These are phyloP conservation scores for Corapipo altera DNA, from an alignment of 2,113 vertebrate species.

Conservation along the genomic window DNA sequence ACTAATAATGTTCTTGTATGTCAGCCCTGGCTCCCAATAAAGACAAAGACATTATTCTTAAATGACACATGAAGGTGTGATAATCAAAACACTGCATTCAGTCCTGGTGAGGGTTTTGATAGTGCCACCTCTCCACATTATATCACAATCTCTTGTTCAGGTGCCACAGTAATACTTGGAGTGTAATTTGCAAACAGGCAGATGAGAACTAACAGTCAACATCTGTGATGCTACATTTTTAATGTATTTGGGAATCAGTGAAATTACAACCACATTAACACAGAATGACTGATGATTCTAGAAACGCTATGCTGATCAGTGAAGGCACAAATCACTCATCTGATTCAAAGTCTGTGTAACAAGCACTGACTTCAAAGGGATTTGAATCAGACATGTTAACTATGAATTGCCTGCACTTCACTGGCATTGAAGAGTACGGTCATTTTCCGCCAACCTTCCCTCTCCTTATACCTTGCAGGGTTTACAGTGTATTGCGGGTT, in stretches of 20 bases:
- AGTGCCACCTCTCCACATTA: neutral
- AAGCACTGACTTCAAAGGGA: neutral
- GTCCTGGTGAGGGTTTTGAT: neutral
- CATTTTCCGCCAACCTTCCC: neutral
- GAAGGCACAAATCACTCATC: neutral
- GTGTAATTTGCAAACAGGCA: neutral
- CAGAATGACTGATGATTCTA: neutral
- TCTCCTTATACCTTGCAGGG: neutral
- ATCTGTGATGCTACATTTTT: neutral
- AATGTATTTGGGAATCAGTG: neutral
- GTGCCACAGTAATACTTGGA: neutral
- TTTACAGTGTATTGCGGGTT: conserved; percentile 52
- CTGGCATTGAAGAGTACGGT: neutral
- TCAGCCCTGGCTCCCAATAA: conserved; percentile 10
- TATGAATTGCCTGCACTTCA: neutral
- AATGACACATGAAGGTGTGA: neutral
- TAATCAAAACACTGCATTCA: neutral
- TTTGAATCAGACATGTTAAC: conserved; percentile 7
- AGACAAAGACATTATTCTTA: neutral
- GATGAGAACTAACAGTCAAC: neutral
- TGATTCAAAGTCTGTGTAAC: neutral
- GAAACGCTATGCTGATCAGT: neutral
- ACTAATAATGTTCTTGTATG: conserved; percentile 28
- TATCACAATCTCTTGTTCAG: neutral
- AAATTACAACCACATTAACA: neutral